A percentile compares a stretch with the other conserved stretches of the same genome.
phyloP scores from a whole-genome alignment of 2,113 vertebrate genomes.

The Setophaga kirtlandii region DNA sequence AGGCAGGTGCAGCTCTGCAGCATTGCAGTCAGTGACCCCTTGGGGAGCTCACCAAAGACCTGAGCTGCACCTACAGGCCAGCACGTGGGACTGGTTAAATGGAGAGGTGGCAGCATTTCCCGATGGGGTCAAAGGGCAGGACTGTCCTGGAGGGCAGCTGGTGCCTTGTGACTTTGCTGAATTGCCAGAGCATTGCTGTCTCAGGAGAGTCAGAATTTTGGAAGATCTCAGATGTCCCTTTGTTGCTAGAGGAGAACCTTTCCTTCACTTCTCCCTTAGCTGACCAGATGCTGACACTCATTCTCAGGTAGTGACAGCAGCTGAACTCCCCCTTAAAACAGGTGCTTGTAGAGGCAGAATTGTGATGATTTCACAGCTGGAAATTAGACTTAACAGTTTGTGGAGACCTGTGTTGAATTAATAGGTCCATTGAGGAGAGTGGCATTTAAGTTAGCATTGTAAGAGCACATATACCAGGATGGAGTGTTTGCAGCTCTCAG shows the following conservation, averaged over 20 bases:
- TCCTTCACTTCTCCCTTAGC: neutral
- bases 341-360: neutral
- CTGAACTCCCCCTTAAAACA: neutral
- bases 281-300: neutral
- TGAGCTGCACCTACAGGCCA: neutral
- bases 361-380: neutral
- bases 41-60: neutral
- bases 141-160: neutral
- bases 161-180: neutral
- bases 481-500: neutral
- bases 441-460: neutral
- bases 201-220: neutral
- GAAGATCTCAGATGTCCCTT: fast-evolving
- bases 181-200: neutral
- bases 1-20: neutral
- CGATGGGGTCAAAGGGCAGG: neutral
- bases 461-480: neutral
- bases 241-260: neutral
- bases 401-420: neutral
- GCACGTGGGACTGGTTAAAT: neutral
- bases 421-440: neutral
- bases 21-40: neutral
- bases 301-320: neutral
- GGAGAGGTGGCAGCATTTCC: neutral
- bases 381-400: neutral